Conservation (phyloP, 2,797 vertebrate species). For the Acridotheres tristis region DNA sequence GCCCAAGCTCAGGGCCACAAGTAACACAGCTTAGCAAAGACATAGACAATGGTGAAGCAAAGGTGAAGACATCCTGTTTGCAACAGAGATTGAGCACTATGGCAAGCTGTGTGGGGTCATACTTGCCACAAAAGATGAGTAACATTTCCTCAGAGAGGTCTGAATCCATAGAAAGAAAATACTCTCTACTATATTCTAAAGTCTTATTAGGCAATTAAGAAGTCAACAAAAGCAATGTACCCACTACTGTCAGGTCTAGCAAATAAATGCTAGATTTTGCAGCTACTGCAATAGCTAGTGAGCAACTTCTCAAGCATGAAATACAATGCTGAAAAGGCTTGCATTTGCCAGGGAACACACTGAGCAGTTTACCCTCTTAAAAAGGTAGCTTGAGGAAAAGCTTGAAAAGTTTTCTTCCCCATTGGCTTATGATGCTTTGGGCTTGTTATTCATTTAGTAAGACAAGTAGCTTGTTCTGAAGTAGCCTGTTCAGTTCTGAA, state of each 20-base stretch:
- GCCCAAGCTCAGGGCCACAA: not conserved
- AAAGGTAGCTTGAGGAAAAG: slow-evolving; percentile 46
- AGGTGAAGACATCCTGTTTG: not conserved
- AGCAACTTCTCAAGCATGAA: slow-evolving; percentile 26
- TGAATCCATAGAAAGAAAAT: not conserved
- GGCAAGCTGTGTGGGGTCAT: not conserved
- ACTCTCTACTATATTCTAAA: not conserved
- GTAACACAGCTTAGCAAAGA: not conserved
- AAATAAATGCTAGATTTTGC: not conserved
- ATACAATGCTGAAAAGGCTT: slow-evolving; percentile 32
- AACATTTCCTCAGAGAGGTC: not conserved
- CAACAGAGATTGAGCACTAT: not conserved
- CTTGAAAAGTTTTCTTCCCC: slow-evolving; percentile 30
- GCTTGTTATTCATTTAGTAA: slow-evolving; percentile 11
- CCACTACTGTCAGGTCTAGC: not conserved
- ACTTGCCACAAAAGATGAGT: not conserved
- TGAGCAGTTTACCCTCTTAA: slow-evolving; percentile 26
- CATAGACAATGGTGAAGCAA: not conserved
- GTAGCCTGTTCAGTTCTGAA: slow-evolving; percentile 6
- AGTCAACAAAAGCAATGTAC: not conserved
- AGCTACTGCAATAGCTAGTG: not conserved
- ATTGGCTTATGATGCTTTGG: not conserved
- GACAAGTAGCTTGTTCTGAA: slow-evolving; percentile 22
- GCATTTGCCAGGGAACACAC: not conserved
- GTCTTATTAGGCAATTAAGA: not conserved